These are phyloP conservation scores for Apteryx owenii DNA, from an alignment of 2,113 vertebrate genomes.

Conservation along the genomic window DNA sequence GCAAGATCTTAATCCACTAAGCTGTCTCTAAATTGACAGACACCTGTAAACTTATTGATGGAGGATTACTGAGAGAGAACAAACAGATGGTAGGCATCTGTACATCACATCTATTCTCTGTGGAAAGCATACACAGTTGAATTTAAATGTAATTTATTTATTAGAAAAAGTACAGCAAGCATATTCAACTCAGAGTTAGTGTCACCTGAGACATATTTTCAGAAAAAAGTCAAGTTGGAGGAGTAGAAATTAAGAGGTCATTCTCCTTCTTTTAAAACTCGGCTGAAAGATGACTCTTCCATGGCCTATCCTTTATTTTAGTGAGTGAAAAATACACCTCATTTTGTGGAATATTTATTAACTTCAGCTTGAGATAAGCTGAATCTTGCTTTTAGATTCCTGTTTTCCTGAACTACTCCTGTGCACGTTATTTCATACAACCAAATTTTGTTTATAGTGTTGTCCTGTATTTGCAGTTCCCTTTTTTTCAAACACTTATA, in stretches of 20 bases:
- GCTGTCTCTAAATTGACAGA: not conserved
- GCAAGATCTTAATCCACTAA: not conserved
- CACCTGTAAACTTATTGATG: not conserved
- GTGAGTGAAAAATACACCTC: not conserved
- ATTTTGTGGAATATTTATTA: not conserved
- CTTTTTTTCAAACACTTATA: not conserved
- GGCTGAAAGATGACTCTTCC: not conserved
- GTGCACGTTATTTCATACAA: not conserved
- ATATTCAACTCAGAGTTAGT: not conserved
- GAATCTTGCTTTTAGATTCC: not conserved
- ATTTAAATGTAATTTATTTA: not conserved
- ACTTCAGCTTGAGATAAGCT: not conserved
- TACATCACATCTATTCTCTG: not conserved
- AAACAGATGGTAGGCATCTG: not conserved
- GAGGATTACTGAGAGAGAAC: not conserved
- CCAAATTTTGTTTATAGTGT: not conserved
- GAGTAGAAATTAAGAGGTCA: not conserved
- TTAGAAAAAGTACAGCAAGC: not conserved
- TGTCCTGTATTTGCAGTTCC: not conserved
- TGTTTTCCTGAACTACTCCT: not conserved
- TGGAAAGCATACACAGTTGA: not conserved
- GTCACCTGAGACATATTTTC: not conserved
- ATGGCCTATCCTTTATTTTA: not conserved
- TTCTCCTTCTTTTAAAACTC: not conserved
- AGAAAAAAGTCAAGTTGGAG: not conserved